A percentile compares a stretch with the other conserved stretches of the same genome.
Evolutionary conservation across 1,140 invertebrate species (phyloP).

Genomic region (Bombus impatiens): DNA sequence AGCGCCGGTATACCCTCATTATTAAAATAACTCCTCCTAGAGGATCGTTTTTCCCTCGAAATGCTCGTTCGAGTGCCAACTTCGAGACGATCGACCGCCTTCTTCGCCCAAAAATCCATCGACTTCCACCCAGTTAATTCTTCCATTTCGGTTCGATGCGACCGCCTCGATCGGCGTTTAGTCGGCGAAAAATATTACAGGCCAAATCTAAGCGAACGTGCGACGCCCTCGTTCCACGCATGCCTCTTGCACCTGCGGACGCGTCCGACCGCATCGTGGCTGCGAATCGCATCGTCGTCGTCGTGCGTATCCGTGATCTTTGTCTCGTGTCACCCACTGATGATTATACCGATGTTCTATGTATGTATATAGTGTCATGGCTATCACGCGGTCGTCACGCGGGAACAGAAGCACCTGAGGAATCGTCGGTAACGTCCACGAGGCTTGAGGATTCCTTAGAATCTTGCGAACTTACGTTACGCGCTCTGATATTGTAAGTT

Average conservation of each 20-base stretch:
- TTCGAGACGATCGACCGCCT: not conserved
- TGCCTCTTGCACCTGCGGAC: slow-evolving; percentile 29
- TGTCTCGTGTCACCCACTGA: not conserved
- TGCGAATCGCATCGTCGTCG: not conserved
- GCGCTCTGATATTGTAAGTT: too few species aligned
- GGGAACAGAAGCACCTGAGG: not conserved
- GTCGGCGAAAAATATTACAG: not conserved
- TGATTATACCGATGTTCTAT: not conserved
- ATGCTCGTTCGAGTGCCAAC: slow-evolving; percentile 29
- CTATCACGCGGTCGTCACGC: not conserved
- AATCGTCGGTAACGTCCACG: not conserved
- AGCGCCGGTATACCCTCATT: slow-evolving; percentile 48
- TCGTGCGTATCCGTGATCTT: not conserved
- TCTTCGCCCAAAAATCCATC: not conserved
- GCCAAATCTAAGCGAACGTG: not conserved
- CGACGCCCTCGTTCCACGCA: slow-evolving; percentile 43
- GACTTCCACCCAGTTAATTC: not conserved
- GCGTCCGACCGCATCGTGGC: slow-evolving; percentile 1
- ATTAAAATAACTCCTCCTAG: slow-evolving; percentile 51
- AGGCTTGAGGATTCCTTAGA: not conserved
- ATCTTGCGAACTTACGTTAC: not conserved
- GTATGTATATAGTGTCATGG: too few species aligned
- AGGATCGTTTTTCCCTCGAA: slow-evolving; percentile 41
- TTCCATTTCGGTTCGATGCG: not conserved
- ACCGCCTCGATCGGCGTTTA: not conserved